Conservation (phyloP, 2,797 vertebrate species). For the Aldrovandia affinis region DNA sequence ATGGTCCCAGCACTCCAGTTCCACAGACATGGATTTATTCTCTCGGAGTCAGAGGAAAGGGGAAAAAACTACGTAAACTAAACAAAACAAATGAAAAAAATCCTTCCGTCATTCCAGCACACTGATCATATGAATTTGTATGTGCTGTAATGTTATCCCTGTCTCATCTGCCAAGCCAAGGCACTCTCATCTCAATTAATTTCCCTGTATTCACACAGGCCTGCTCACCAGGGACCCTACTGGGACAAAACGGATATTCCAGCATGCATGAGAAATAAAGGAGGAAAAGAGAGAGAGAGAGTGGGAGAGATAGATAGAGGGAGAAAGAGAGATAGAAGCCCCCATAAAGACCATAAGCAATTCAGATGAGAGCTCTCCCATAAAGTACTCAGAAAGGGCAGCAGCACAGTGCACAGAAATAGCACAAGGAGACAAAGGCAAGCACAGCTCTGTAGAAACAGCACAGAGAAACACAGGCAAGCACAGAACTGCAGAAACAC, state of each 20-base stretch:
- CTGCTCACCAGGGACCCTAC: background rate
- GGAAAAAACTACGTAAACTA: background rate
- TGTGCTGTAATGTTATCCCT: slow-evolving; percentile 23
- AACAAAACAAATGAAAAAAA: slow-evolving; percentile 1
- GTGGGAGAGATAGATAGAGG: background rate
- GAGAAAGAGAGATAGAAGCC: background rate
- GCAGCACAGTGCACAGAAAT: background rate
- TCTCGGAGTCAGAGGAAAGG: slow-evolving; percentile 11
- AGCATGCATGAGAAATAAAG: background rate
- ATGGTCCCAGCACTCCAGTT: slow-evolving; percentile 17
- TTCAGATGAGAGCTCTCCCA: too few species aligned
- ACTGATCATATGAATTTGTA: slow-evolving; percentile 32
- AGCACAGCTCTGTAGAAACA: background rate
- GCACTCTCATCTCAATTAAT: slow-evolving; percentile 25
- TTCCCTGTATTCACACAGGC: slow-evolving; percentile 11
- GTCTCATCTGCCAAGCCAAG: background rate
- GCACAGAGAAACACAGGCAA: background rate
- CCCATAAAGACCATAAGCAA: background rate
- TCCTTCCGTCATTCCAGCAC: background rate
- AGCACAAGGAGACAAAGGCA: slow-evolving; percentile 1
- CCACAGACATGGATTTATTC: slow-evolving; percentile 43
- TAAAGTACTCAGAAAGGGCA: background rate
- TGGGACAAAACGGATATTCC: background rate
- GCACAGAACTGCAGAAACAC: background rate
- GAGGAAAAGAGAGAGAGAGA: background rate